Conservation (phyloP, 2,888 invertebrate genomes). For the Hyposoter dolosus region DNA sequence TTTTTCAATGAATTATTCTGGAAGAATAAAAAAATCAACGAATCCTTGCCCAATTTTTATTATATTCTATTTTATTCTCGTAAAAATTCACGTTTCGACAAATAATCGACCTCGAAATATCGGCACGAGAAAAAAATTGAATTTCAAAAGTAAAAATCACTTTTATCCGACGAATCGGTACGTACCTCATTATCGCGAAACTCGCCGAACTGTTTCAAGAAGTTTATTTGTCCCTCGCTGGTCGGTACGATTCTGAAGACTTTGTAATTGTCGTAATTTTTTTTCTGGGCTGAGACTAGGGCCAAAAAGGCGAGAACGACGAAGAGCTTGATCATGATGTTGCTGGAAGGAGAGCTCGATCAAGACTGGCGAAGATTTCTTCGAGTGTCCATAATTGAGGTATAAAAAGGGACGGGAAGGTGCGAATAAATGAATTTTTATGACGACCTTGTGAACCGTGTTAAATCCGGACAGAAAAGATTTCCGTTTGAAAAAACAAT, state of each 20-base stretch:
- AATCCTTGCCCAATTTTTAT: too few relatives aligned
- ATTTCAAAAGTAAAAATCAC: background rate
- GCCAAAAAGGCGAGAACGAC: slow-evolving; percentile 71
- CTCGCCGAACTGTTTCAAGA: slow-evolving; percentile 79
- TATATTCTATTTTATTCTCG: too few relatives aligned
- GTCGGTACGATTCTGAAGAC: slow-evolving; percentile 87
- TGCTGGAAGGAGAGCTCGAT: slow-evolving; percentile 40
- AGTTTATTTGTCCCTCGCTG: slow-evolving; percentile 85
- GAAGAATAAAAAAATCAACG: too few relatives aligned
- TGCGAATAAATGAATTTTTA: slow-evolving; percentile 38
- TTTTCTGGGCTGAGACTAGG: slow-evolving; percentile 72
- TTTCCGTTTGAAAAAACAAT: slow-evolving; percentile 3
- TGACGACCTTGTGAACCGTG: slow-evolving; percentile 14
- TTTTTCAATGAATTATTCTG: background rate
- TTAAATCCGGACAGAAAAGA: slow-evolving; percentile 11
- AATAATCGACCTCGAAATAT: background rate
- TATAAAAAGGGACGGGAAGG: slow-evolving; percentile 34
- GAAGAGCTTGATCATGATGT: slow-evolving; percentile 73
- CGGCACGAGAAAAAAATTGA: background rate
- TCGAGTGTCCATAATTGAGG: slow-evolving; percentile 9
- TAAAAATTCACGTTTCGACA: background rate
- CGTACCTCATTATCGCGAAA: slow-evolving; percentile 71
- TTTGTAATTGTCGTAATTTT: slow-evolving; percentile 86
- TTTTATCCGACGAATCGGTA: background rate
- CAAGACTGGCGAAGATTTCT: slow-evolving; percentile 47